Evolutionary conservation across 1,140 invertebrate species (phyloP).

Genomic region (Drosophila nigromelanica): DNA sequence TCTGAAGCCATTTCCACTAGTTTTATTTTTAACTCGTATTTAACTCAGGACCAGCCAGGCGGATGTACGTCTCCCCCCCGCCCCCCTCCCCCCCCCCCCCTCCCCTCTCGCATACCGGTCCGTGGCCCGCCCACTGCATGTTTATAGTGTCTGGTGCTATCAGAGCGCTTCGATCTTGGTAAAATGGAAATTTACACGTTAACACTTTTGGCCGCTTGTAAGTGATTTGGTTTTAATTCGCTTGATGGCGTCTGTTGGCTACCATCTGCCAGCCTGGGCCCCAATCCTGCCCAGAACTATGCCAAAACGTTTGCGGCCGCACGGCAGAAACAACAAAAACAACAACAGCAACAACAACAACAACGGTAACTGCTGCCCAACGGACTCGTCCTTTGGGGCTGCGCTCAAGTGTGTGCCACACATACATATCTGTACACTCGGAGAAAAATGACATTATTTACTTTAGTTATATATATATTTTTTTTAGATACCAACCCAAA

Average conservation of each 20-base stretch:
- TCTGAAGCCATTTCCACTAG: conserved; percentile 53
- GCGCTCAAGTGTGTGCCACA: conserved; percentile 11
- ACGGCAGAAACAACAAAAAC: conserved; percentile 31
- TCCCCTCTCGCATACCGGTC: not conserved
- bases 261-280: conserved; percentile 22
- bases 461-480: too few relatives aligned
- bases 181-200: conserved; percentile 81
- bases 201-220: conserved; percentile 82
- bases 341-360: not conserved
- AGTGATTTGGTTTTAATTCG: conserved; percentile 82
- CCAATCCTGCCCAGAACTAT: conserved; percentile 9
- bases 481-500: too few relatives aligned
- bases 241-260: conserved; percentile 77
- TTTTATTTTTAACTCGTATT: conserved; percentile 69
- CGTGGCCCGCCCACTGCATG: conserved; percentile 48
- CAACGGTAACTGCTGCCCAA: conserved; percentile 15
- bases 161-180: conserved; percentile 76
- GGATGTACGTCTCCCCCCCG: not conserved
- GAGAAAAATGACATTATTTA: not conserved
- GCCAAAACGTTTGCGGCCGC: conserved; percentile 60
- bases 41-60: conserved; percentile 35
- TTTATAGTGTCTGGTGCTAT: conserved; percentile 75
- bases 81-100: too few relatives aligned
- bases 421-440: not conserved
- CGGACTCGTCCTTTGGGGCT: conserved; percentile 47